Conservation (phyloP, 1,140 invertebrate genomes). For the Melanaphis sacchari region DNA sequence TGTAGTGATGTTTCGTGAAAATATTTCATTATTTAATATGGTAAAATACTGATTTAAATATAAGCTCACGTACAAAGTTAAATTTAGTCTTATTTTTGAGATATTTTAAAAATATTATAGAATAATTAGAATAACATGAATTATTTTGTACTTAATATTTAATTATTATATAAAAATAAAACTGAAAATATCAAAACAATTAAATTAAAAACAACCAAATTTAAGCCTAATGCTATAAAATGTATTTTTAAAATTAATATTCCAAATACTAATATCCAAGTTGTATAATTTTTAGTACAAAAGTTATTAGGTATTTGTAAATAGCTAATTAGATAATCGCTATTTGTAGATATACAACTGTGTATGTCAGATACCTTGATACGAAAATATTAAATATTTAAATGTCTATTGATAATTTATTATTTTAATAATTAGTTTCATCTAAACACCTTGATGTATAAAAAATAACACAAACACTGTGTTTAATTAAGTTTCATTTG, state of each 20-base stretch:
- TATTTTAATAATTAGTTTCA: slow-evolving; percentile 9
- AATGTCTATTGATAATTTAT: slow-evolving; percentile 2
- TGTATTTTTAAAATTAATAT: background rate
- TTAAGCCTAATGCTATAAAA: background rate
- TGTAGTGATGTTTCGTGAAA: background rate
- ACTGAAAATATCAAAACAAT: background rate
- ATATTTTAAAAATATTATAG: background rate
- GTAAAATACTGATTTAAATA: too few species aligned
- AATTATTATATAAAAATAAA: background rate
- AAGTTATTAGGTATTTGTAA: background rate
- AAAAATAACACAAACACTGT: background rate
- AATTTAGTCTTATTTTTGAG: background rate
- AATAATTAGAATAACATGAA: background rate
- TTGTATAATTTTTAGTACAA: background rate
- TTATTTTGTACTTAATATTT: background rate
- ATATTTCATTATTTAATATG: too few species aligned
- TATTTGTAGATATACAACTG: too few species aligned
- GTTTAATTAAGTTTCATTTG: background rate
- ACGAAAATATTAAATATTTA: background rate
- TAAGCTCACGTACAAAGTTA: background rate
- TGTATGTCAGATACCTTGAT: background rate
- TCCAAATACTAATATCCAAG: background rate
- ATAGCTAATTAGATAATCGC: too few species aligned
- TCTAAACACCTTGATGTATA: background rate
- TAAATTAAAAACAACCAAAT: background rate